Base-by-base conservation (phyloP, 2,797 vertebrate species). In the Phoebastria nigripes region DNA sequence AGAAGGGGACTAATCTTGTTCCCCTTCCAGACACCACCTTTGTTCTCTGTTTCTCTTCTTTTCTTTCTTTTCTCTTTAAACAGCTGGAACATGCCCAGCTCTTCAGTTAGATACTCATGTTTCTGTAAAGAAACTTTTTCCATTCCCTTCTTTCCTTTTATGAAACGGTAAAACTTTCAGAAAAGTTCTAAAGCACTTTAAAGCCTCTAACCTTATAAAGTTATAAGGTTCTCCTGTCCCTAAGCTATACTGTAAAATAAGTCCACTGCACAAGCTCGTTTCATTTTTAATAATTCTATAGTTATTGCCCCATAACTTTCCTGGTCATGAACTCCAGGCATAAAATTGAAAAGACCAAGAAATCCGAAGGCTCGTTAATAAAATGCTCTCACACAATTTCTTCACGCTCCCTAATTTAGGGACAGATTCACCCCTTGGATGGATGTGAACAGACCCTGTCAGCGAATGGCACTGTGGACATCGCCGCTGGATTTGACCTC, bases 301-400 rank as follows among this genome's bases (percentile, higher is more conserved):
- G 69, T 93, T 93, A 91, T 77, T 94, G 55, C 76, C 86, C 65
- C 82, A 86, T 90, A 86, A 86, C 76, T 82, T 89, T 86, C 52
- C 84, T 26, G n/a, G 76, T 71, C 47, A 35, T 87, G 78, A 91
- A 87, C 76, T 77, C 63, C 37, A 72, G 59, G 59, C 25, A n/a
- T 66, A 72, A 87, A 91, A 91, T 4, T 11, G 44, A 44, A 74
- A 78, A 65, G 63, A 63, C 33, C 14, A 25, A 49, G 37, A 19
- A 62, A 52, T 33, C 67, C 28, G 71, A 84, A 51, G 47, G 13
- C 46, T 65, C 29, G 0, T 92, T 85, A 70, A 85, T 82, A 29
- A 78, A 95, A 80, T 4, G 6, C 18, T 46, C 46, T 37, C 39
- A 14, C 21, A 2, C 14, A 4, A 18, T 35, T 65, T 46, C 65